phyloP scores from a whole-genome alignment of 2,888 invertebrate species.

The Zelleria hepariella region DNA sequence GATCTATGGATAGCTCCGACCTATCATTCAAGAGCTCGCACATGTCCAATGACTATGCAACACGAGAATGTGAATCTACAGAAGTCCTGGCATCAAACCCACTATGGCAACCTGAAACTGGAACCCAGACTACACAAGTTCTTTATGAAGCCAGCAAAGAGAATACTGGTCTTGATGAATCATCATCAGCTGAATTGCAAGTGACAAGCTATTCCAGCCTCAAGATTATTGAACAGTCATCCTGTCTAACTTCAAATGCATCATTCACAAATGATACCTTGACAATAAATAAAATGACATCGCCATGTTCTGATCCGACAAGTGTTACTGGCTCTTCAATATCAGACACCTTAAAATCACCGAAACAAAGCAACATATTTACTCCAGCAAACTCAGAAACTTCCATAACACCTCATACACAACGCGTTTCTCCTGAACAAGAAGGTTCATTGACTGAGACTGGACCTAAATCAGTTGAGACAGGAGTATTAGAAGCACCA shows the following conservation, averaged over 20 bases:
- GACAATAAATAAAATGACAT: background rate
- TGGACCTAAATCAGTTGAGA: background rate
- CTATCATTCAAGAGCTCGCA: constrained; percentile 1
- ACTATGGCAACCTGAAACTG: background rate
- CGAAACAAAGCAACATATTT: background rate
- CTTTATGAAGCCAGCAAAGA: background rate
- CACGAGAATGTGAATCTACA: background rate
- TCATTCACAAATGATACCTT: background rate
- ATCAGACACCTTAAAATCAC: background rate
- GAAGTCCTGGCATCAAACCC: background rate
- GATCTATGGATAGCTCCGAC: background rate
- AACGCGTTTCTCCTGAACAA: background rate
- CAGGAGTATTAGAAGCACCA: constrained; percentile 28
- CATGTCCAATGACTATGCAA: background rate
- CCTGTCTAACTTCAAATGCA: background rate
- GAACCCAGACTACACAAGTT: background rate
- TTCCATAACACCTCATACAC: background rate
- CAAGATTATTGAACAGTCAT: background rate
- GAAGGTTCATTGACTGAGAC: background rate
- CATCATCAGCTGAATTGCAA: background rate
- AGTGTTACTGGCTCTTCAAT: background rate
- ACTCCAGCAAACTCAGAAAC: background rate
- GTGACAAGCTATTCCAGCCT: background rate
- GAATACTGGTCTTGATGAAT: background rate
- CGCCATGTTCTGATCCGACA: background rate